These are phyloP conservation scores for Seriola aureovittata DNA, from an alignment of 2,113 vertebrate species.

Conservation along the genomic window DNA sequence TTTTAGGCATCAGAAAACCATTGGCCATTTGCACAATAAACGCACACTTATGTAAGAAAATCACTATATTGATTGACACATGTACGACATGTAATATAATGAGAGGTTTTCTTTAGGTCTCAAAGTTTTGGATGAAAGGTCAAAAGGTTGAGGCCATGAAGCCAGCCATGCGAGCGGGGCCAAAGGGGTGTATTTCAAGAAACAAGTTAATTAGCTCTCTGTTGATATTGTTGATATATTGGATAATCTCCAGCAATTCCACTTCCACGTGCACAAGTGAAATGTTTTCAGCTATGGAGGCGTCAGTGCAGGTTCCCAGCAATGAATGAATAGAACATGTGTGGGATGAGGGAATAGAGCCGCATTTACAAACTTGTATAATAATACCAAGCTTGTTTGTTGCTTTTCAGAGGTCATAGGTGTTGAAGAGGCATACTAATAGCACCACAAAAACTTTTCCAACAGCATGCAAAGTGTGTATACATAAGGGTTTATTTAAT, in stretches of 20 bases:
- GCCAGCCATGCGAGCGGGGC: not conserved
- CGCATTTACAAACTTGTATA: not conserved
- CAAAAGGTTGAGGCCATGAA: not conserved
- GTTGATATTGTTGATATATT: not conserved
- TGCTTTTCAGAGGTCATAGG: not conserved
- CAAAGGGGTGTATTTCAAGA: not conserved
- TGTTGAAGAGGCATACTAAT: not conserved
- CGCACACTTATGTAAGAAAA: not conserved
- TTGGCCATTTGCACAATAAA: not conserved
- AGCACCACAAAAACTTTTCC: too few relatives aligned
- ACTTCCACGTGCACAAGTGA: not conserved
- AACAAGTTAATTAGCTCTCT: not conserved
- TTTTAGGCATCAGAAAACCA: not conserved
- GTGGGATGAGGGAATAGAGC: not conserved
- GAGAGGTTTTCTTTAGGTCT: not conserved
- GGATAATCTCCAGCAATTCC: not conserved
- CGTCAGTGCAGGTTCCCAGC: not conserved
- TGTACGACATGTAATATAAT: not conserved
- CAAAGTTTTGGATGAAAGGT: not conserved
- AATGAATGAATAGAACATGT: not conserved
- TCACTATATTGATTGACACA: not conserved
- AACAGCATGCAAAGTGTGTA: too few relatives aligned
- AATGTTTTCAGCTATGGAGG: not conserved
- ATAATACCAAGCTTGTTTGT: too few relatives aligned
- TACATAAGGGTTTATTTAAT: not conserved